Conservation (phyloP, 2,797 vertebrate species). For the Vultur gryphus region DNA sequence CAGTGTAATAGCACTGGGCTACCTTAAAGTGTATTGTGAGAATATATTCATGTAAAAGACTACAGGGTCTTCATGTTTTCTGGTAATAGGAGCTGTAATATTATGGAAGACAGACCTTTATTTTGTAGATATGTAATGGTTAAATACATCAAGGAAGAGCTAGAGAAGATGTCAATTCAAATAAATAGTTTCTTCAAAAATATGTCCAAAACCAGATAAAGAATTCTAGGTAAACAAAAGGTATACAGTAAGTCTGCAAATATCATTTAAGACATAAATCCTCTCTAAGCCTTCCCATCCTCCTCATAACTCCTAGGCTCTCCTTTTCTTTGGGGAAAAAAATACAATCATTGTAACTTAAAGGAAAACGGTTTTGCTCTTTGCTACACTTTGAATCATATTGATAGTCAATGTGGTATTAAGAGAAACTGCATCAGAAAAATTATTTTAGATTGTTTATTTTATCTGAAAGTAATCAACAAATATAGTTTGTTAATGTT, state of each 20-base stretch:
- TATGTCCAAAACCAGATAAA: neutral
- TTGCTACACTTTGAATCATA: neutral
- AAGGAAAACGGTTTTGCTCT: neutral
- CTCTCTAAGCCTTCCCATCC: neutral
- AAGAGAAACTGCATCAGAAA: neutral
- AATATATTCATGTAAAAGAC: neutral
- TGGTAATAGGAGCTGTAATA: neutral
- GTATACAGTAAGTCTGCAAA: neutral
- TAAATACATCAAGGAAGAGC: neutral
- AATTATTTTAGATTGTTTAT: neutral
- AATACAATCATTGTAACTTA: neutral
- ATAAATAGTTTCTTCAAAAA: neutral
- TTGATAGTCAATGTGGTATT: neutral
- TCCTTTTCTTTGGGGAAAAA: neutral
- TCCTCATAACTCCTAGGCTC: neutral
- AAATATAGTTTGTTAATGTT: neutral
- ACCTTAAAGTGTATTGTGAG: neutral
- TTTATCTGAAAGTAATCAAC: neutral
- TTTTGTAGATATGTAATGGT: neutral
- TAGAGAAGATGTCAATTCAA: neutral
- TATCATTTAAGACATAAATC: neutral
- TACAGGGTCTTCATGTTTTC: neutral
- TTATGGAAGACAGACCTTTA: neutral
- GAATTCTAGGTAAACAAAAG: neutral
- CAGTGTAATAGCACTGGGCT: neutral